Percentiles rank a stretch among this genome's conserved stretches.
Evolutionary conservation across 1,140 invertebrate species (phyloP).

Genomic region (Euglossa dilemma): DNA sequence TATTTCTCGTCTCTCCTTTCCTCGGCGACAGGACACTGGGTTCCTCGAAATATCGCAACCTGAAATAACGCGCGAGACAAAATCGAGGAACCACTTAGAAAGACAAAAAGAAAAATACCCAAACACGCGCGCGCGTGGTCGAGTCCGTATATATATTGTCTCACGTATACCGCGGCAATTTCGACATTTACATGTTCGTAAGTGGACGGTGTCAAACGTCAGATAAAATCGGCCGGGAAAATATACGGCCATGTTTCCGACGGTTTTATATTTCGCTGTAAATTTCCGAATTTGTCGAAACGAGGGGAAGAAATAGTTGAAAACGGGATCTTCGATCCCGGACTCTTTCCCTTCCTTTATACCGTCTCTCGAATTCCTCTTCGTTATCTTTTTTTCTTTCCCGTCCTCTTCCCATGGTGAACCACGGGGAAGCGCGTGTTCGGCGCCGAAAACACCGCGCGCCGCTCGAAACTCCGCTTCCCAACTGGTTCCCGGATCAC

Average conservation of each 20-base stretch:
- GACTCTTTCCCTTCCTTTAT: not conserved
- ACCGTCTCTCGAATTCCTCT: not conserved
- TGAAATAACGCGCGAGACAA: not conserved
- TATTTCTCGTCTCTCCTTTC: not conserved
- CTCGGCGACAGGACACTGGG: not conserved
- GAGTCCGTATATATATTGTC: not conserved
- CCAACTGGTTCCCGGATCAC: conserved; percentile 57
- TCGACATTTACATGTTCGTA: not conserved
- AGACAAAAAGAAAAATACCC: no score
- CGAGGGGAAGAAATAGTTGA: not conserved
- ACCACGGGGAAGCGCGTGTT: conserved; percentile 25
- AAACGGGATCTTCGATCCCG: not conserved
- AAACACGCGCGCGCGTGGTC: no score
- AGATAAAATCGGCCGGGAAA: conserved; percentile 3
- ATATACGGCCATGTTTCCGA: conserved; percentile 31
- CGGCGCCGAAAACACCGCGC: not conserved
- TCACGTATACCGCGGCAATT: not conserved
- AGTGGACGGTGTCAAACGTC: not conserved
- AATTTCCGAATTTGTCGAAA: conserved; percentile 38
- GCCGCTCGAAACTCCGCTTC: conserved; percentile 12
- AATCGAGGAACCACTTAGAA: not conserved
- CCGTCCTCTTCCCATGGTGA: not conserved
- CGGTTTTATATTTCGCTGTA: conserved; percentile 13
- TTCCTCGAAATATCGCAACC: not conserved
- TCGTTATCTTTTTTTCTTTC: no score